Base-by-base conservation (phyloP, 1,140 invertebrate species). In the Drosophila prosaltans region DNA sequence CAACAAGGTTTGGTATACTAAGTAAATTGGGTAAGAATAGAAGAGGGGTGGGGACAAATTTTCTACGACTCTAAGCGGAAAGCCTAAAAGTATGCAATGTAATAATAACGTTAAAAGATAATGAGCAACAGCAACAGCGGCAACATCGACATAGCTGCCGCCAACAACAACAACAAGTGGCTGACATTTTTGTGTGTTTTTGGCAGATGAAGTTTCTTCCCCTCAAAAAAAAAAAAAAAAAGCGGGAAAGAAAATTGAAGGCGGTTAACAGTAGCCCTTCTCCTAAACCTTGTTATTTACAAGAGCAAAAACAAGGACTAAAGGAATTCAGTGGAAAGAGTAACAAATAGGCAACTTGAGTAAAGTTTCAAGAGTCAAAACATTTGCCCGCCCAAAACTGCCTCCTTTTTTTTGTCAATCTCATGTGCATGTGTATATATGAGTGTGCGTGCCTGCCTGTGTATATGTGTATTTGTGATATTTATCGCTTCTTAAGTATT, bases 401-500 rank as follows among this genome's bases (percentile, higher is more conserved):
- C 21, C 72, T 51, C 21, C 45, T 51, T 6, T 51, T 51, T 51
- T 6, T 51, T 51, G 45, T 11, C 45, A 58, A 58, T 65, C 48
- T 48, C 24, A 51, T 60, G 3, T 40, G 28, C 43, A 16, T 58
- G 40, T 40, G 59, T 45, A 62, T 66, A 62, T 39, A 1, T 45
- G 16, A 21, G 6, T 67, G 11, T 11, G 39, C 28, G 73, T 72
- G 64, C 41, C 48, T 72, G 39, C 57, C 30, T 66, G 30, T 71
- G 28, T 54, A 39, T 62, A 28, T 75, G 41, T 75, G 41, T 78
- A 70, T 76, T 78, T 75, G 63, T 55, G 65, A 88, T 88, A 88
- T 88, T 88, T 88, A 88, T 88, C 83, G 83, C 80, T 83, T 77
- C 83, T 83, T 88, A 88, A 88, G 83, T 88, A 88, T 88, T 88